Evolutionary conservation across 2,888 invertebrate species (phyloP).

Genomic region (Campaea margaritaria): DNA sequence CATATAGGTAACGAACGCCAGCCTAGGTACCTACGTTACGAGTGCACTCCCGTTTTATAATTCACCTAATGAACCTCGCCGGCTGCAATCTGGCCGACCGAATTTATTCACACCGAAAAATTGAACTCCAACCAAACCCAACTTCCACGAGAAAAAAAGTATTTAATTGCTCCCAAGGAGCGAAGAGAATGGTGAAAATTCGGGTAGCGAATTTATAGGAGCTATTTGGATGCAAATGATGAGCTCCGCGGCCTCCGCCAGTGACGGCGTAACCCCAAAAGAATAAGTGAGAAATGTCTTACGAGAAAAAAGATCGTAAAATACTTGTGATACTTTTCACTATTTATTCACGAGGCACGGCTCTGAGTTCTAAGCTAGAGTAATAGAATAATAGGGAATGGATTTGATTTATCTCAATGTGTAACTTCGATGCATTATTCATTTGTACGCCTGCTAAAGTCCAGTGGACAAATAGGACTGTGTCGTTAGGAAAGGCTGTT

Average conservation of each 20-base stretch:
- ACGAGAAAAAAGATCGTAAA: slow-evolving; percentile 71
- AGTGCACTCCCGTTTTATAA: slow-evolving; percentile 59
- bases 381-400: slow-evolving; percentile 54
- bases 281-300: slow-evolving; percentile 82
- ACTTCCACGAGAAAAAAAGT: slow-evolving; percentile 73
- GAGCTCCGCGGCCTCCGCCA: slow-evolving; percentile 73
- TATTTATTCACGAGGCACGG: slow-evolving; percentile 69
- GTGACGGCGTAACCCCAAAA: slow-evolving; percentile 76
- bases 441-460: slow-evolving; percentile 31
- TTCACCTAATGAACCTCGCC: slow-evolving; percentile 70
- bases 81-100: slow-evolving; percentile 72
- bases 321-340: slow-evolving; percentile 64
- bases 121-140: slow-evolving; percentile 57
- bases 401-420: slow-evolving; percentile 45
- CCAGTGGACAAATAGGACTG: slow-evolving; percentile 26
- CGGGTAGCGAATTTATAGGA: slow-evolving; percentile 83
- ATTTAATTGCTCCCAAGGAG: slow-evolving; percentile 84
- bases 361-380: slow-evolving; percentile 50
- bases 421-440: slow-evolving; percentile 37
- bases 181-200: slow-evolving; percentile 81
- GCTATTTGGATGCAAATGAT: slow-evolving; percentile 85
- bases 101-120: slow-evolving; percentile 77
- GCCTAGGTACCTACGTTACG: slow-evolving; percentile 17
- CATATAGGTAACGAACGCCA: neutral
- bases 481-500: slow-evolving; percentile 17